phyloP scores from a whole-genome alignment of 2,113 vertebrate genomes.

The Cavia aperea region DNA sequence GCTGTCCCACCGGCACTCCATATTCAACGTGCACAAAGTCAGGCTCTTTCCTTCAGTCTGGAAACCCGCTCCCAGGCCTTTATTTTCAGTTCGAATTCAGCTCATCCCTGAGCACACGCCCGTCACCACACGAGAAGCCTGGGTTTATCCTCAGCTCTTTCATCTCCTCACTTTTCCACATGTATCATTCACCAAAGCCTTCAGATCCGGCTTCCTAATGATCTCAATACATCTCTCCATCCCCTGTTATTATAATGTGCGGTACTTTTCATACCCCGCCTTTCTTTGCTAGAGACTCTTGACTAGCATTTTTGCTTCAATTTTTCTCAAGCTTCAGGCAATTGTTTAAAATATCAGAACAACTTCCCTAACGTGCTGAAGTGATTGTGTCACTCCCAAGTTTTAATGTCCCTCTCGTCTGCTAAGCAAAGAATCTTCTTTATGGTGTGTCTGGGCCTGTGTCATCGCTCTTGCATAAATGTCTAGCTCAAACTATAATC shows the following conservation, averaged over 20 bases:
- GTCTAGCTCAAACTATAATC: background rate
- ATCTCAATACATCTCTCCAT: background rate
- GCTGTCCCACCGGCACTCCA: background rate
- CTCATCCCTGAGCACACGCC: background rate
- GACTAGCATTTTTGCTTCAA: conserved; percentile 7
- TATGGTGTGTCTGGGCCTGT: background rate
- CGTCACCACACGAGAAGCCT: background rate
- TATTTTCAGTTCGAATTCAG: background rate
- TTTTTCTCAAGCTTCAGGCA: background rate
- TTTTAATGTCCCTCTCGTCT: background rate
- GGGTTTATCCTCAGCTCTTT: background rate
- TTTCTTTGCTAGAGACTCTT: background rate
- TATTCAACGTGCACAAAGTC: background rate
- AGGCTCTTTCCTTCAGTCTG: background rate
- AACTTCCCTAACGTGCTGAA: conserved; percentile 1
- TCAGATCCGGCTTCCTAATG: background rate
- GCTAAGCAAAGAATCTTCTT: background rate
- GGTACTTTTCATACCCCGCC: background rate
- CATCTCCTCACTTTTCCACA: background rate
- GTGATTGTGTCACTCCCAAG: background rate
- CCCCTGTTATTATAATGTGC: background rate
- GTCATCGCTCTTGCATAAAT: background rate
- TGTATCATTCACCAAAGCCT: background rate
- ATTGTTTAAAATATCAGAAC: conserved; percentile 8
- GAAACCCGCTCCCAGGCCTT: background rate